Evolutionary conservation across 2,888 invertebrate species (phyloP).

Genomic region (Chymomyza caudatula): DNA sequence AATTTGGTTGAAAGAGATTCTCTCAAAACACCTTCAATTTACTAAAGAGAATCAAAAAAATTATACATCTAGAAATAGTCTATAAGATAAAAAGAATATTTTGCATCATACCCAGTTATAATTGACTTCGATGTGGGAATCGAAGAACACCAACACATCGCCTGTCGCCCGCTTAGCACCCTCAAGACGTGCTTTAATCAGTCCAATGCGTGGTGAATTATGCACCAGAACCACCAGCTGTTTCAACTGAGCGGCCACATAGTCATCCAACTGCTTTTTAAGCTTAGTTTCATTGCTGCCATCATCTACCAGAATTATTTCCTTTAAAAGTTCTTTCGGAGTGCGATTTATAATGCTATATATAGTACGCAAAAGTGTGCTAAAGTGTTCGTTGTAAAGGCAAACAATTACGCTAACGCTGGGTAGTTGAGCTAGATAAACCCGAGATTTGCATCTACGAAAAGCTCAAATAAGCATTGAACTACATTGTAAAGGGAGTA

Average conservation of each 20-base stretch:
- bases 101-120: slow-evolving; percentile 84
- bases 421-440: slow-evolving; percentile 78
- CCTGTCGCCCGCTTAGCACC: slow-evolving; percentile 88
- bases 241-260: slow-evolving; percentile 83
- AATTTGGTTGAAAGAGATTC: no score
- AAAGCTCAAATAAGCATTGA: neutral
- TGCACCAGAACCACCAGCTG: slow-evolving; percentile 84
- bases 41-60: no score
- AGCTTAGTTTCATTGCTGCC: slow-evolving; percentile 86
- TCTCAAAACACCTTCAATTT: no score
- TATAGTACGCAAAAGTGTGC: slow-evolving; percentile 87
- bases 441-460: slow-evolving; percentile 45
- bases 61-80: no score
- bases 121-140: slow-evolving; percentile 93
- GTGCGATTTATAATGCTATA: slow-evolving; percentile 89
- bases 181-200: slow-evolving; percentile 90
- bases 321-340: slow-evolving; percentile 86
- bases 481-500: neutral
- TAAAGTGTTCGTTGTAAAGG: slow-evolving; percentile 94
- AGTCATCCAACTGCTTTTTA: slow-evolving; percentile 85
- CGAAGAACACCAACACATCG: slow-evolving; percentile 90
- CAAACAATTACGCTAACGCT: slow-evolving; percentile 92
- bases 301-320: slow-evolving; percentile 93
- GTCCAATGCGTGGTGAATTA: slow-evolving; percentile 85
- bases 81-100: no score